Evolutionary conservation across 2,888 invertebrate species (phyloP), one percentile per base, ranked within the genome.

Genomic region (Neelides folsomi): DNA sequence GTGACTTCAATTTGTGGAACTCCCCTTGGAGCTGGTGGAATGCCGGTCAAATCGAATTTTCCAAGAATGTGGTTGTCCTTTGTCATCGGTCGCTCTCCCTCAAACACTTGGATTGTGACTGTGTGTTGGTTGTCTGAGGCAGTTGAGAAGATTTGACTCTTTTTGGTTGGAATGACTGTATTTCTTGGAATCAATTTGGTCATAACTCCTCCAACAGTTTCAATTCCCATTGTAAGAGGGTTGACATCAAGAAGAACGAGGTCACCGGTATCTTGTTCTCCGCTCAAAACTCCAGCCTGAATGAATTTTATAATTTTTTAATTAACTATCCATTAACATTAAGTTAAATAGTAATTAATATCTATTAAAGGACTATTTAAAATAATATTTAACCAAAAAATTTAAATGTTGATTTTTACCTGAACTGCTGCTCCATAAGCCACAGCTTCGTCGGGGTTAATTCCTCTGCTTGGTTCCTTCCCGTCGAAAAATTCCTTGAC

Each of bases 171-270:
- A 68, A 99, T 97, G 59, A 95, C 94, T 43, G 97, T 97, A 78
- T 98, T 98, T 66, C 97, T 73, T 50, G 90, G 86, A 70, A 98
- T 98, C 51, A 98, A 78, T 71, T 95, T 97, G 65, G 97, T 97
- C 97, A 99, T 98, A 34, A 98, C 97, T 64, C 98, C 98, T 59
- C 98, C 97, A 46, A 97, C 95, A 40, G 98, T 99, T 74, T 99
- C 98, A 69, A 99, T 98, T 73, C 98, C 98, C 82, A 98, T 81
- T 61, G 98, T 97, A 61, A 99, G 78, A 64, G 98, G 98, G 72
- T 95, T 97, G 50, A 98, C 98, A 71, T 99, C 97, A 59, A 98
- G 79, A 55, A 98, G 78, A 1, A 97, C 92, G 64, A 97, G 85
- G 51, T 94, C 94, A 66, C 92, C 92, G 1, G 93, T 93, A 69